A percentile compares a stretch with the other conserved stretches of the same genome.
Conservation (phyloP, 2,113 vertebrate species). For the Monopterus albus region DNA sequence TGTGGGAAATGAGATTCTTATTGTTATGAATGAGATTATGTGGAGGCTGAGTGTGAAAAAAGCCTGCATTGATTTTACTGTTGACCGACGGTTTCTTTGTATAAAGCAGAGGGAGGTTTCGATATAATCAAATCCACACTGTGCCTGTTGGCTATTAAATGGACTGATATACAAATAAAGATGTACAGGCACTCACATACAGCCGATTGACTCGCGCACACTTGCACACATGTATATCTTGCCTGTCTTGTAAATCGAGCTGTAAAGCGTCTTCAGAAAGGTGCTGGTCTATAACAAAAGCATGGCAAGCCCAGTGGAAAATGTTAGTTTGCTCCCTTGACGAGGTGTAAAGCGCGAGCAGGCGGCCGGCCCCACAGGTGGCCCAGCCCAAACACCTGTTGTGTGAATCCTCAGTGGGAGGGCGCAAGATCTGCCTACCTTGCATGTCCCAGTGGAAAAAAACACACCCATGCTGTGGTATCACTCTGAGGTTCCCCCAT, state of each 20-base stretch:
- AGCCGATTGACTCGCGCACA: conserved; percentile 64
- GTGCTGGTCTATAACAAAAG: conserved; percentile 76
- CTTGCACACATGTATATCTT: conserved; percentile 60
- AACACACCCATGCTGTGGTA: conserved; percentile 64
- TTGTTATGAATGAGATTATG: conserved; percentile 84
- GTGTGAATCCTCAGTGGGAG: conserved; percentile 81
- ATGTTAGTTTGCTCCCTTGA: conserved; percentile 79
- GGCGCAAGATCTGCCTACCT: conserved; percentile 69
- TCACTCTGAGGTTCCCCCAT: conserved; percentile 47
- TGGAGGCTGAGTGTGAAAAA: conserved; percentile 62
- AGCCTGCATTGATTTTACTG: conserved; percentile 71
- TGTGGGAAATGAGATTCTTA: conserved; percentile 83
- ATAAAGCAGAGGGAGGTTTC: conserved; percentile 72
- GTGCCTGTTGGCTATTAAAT: conserved; percentile 78
- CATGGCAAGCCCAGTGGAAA: conserved; percentile 83
- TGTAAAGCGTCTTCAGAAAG: conserved; percentile 74
- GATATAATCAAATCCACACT: conserved; percentile 81
- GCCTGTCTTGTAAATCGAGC: conserved; percentile 75
- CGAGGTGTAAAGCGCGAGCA: conserved; percentile 77
- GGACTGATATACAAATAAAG: conserved; percentile 74
- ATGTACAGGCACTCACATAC: conserved; percentile 68
- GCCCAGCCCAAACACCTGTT: conserved; percentile 82
- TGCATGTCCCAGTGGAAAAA: conserved; percentile 68
- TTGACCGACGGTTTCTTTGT: conserved; percentile 75
- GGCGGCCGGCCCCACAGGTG: conserved; percentile 81